A percentile compares a stretch with the other conserved stretches of the same genome.
Conservation (phyloP, 2,797 vertebrate genomes). For the Fratercula arctica region DNA sequence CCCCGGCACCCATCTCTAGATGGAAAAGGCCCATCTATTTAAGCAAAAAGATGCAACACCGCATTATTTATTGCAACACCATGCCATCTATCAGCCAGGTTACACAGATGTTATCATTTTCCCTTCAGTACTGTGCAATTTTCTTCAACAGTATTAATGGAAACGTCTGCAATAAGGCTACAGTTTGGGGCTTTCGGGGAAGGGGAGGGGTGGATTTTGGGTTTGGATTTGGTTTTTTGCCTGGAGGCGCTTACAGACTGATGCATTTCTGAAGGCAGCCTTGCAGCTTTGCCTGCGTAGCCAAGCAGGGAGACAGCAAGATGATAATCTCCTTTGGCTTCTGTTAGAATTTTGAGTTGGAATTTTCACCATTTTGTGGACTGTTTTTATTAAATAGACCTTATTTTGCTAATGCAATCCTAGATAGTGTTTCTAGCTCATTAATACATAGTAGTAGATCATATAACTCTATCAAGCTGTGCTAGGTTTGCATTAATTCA, state of each 20-base stretch:
- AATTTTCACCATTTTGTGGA: neutral
- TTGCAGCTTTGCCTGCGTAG: neutral
- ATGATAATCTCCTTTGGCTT: neutral
- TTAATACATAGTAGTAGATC: neutral
- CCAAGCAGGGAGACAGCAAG: neutral
- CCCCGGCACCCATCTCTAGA: too few relatives aligned
- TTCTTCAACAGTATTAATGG: neutral
- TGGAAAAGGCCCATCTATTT: neutral
- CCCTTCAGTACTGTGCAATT: neutral
- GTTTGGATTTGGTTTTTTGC: neutral
- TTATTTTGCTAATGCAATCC: neutral
- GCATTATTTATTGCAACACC: neutral
- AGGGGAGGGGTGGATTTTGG: fast-evolving
- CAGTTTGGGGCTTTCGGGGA: neutral
- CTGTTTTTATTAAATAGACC: neutral
- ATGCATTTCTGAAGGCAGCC: neutral
- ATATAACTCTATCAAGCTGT: neutral
- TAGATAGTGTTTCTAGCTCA: neutral
- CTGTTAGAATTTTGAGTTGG: too few relatives aligned
- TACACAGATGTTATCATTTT: neutral
- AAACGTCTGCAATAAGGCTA: neutral
- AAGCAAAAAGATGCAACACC: neutral
- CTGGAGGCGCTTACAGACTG: neutral
- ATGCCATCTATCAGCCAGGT: neutral
- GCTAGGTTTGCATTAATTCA: neutral